Base-by-base conservation (phyloP, 2,888 invertebrate genomes). In the Tethea ocularis region DNA sequence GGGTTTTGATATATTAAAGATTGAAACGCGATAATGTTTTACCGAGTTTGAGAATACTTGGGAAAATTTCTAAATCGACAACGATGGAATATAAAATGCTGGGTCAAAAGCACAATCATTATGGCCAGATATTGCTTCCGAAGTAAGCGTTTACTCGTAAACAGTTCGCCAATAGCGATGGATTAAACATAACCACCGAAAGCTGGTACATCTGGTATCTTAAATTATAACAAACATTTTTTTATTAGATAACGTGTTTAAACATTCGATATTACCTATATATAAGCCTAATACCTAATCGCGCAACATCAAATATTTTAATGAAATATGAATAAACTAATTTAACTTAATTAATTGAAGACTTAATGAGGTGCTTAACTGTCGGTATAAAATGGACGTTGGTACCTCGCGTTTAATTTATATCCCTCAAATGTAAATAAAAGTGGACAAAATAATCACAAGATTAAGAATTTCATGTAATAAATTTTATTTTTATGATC, bases 341-440 rank as follows among this genome's bases (percentile, higher is more conserved):
- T 52, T 15, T n/a, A 52, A 15, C 6, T 74, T 76, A 76, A 76
- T 77, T 77, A 77, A 76, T 69, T 69, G 65, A 69, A 72, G 70
- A 70, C 52, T 73, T 75, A 73, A 76, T 76, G 59, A 64, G 57
- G 56, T 59, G 62, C 23, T 71, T 66, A 68, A 54, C 23, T 64
- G 64, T 68, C 58, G 55, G 52, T 58, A 56, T 62, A 60, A 65
- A 62, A 38, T 46, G 33, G 33, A 17, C 33, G 22, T 54, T 33
- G 26, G 52, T 26, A 36, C 38, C 57, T 17, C 52, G 6, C 33
- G 6, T 22, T 6, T 61, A 56, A 57, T 74, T 66, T 65, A 71
- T 63, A 29, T n/a, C 15, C 20, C 17, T 46, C 20, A 1, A 46
- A 10, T 61, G 41, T 61, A 56, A 54, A 57, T 52, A 33, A 17